Evolutionary conservation across 35 echinoderm and acorn worm species (phyloP), one percentile per base, ranked within the genome.

Genomic region (Acanthaster planci): DNA sequence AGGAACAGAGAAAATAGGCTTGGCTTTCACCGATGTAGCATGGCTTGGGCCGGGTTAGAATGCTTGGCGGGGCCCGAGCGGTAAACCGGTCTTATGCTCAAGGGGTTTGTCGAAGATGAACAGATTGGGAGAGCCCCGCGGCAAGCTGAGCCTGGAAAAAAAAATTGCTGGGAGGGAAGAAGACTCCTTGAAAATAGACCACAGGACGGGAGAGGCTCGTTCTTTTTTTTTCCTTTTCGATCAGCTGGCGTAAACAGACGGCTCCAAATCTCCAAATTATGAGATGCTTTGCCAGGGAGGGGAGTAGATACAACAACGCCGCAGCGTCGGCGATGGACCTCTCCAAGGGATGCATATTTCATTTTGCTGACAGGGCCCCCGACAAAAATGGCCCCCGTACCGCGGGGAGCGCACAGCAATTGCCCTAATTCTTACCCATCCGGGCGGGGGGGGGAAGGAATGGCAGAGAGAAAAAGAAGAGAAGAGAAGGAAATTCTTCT

Each of bases 241-340:
- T 72, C 19, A 26, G 23, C 10, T 72, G 64, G 64, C 64, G 64
- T 72, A 72, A 72, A 72, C 64, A 72, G 26, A 19, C 26, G 64
- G 34, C 26, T 72, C 26, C 64, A 72, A 72, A 72, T 72, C 64
- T 72, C 64, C 64, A 72, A 72, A 72, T 72, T 72, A 72, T 34
- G 34, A 72, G 64, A 72, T 72, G 64, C 64, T 72, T 72, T 72
- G 64, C 42, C 14, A 72, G 23, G 26, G 26, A 26, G 64, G 23
- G 64, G 23, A 5, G 26, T 16, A 26, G 64, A 72, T 72, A 34
- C 64, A 72, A 72, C 64, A 72, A 21, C 64, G 26, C 30, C 19
- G 56, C 56, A 59, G 56, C 56, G 56, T 26, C 27, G 7, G 56
- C 56, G 27, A 72, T 26, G 34, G 64, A 72, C 14, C 56, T 72